A percentile compares a stretch with the other conserved stretches of the same genome.
Conservation (phyloP, 2,888 invertebrate species). For the Dioctria linearis region DNA sequence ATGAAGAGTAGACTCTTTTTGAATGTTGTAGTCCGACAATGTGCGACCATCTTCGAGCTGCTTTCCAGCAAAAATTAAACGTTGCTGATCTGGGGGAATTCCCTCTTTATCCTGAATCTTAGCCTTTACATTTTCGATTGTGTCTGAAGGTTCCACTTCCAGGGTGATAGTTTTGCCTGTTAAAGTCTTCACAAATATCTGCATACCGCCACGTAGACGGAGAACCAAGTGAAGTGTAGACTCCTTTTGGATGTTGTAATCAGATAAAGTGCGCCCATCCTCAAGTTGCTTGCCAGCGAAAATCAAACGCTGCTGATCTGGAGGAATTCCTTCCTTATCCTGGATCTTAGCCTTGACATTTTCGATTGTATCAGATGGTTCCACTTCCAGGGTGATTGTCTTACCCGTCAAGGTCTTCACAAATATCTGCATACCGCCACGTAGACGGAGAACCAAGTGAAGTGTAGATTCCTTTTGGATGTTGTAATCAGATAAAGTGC, state of each 20-base stretch:
- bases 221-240: conserved; percentile 78
- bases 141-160: too few species aligned
- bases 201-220: conserved; percentile 86
- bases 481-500: conserved; percentile 18
- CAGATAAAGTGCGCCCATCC: conserved; percentile 51
- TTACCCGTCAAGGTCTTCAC: conserved; percentile 55
- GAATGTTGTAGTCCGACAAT: conserved; percentile 58
- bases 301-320: too few species aligned
- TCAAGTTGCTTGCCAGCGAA: conserved; percentile 37
- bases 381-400: conserved; percentile 57
- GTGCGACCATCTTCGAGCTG: conserved; percentile 64
- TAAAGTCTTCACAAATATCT: conserved; percentile 64
- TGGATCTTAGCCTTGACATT: too few species aligned
- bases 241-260: too few species aligned
- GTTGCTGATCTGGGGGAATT: conserved; percentile 58
- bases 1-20: conserved; percentile 58
- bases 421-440: not conserved
- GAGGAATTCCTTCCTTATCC: too few species aligned
- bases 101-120: too few species aligned
- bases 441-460: conserved; percentile 61
- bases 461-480: conserved; percentile 57
- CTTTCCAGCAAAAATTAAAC: conserved; percentile 64
- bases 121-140: too few species aligned
- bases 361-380: too few species aligned
- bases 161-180: conserved; percentile 63